Evolutionary conservation across 2,113 vertebrate genomes (phyloP), one percentile per base, ranked within the genome.

Genomic region (Edolisoma coerulescens): DNA sequence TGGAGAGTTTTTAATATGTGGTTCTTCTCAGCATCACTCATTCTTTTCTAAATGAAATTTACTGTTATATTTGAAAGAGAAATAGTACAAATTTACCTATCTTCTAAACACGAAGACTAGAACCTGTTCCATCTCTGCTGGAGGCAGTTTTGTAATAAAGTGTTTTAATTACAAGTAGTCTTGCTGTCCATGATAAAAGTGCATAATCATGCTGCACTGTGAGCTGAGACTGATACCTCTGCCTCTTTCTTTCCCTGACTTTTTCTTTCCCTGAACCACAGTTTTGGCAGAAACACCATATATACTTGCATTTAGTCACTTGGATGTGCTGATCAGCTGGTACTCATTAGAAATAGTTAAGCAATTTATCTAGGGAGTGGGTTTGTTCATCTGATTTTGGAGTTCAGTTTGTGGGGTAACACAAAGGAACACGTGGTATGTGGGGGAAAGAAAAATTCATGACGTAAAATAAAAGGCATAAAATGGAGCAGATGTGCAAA

Each of bases 101-200:
- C 45, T 75, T 61, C 65, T 70, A 75, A 77, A 57, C 10, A 50
- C 2, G 3, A 54, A 39, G 52, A 59, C 47, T 61, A 76, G 44
- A 91, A 69, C 47, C 32, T 89, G 39, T 44, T 73, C n/a, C 37
- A 80, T 84, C 65, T 85, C 70, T 95, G 68, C 57, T 80, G 28
- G 39, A 77, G 56, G 22, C 32, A 81, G 59, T 28, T 74, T 67
- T 73, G 68, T 93, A 88, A 84, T 88, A 80, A 95, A 90, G 39
- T 67, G 83, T 67, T 93, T 95, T 92, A 93, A 93, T 96, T 93
- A 76, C 64, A 87, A 94, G 73, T 33, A 93, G 33, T 68, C 53
- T 87, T 81, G 16, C 63, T 92, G 59, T 39, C 63, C 33, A 17
- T 78, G 82, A 84, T 65, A 75, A 75, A 91, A 86, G 37, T 59